Percentiles rank a stretch among this genome's conserved stretches.
phyloP scores from a whole-genome alignment of 2,888 invertebrate genomes.

The Drosophila neotestacea region DNA sequence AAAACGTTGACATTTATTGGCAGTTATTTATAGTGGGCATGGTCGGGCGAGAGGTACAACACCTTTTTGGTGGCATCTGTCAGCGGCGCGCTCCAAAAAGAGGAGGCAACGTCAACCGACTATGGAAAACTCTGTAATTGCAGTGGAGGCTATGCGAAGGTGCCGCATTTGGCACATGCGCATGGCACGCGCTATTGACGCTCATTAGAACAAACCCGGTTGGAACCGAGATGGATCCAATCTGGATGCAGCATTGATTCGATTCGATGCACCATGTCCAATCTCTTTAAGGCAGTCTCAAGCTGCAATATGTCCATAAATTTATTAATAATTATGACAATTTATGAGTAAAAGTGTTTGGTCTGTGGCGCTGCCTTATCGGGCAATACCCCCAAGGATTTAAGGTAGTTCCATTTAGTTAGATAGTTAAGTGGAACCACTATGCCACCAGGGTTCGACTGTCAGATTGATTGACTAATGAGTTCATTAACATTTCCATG shows the following conservation, averaged over 20 bases:
- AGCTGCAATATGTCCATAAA: conserved; percentile 58
- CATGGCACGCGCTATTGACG: conserved; percentile 69
- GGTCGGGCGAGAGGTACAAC: conserved; percentile 39
- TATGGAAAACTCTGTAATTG: conserved; percentile 78
- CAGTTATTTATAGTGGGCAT: conserved; percentile 78
- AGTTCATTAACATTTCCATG: conserved; percentile 56
- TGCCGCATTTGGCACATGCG: conserved; percentile 67
- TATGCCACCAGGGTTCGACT: conserved; percentile 7
- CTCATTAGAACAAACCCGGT: conserved; percentile 63
- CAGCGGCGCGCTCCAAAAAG: conserved; percentile 44
- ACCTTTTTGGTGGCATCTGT: conserved; percentile 65
- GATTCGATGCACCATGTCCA: conserved; percentile 46
- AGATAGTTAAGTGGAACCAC: background rate
- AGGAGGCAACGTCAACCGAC: conserved; percentile 52
- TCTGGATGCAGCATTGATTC: conserved; percentile 23
- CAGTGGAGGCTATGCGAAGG: conserved; percentile 49
- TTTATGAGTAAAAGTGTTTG: conserved; percentile 75
- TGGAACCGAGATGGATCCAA: conserved; percentile 21
- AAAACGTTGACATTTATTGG: conserved; percentile 78
- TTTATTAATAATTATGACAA: conserved; percentile 78
- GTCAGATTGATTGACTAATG: conserved; percentile 51
- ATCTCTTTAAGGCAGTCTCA: conserved; percentile 49
- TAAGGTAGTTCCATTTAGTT: conserved; percentile 25
- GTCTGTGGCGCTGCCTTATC: conserved; percentile 44
- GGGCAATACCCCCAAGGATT: conserved; percentile 29